Percentiles rank a stretch among this genome's conserved stretches.
Evolutionary conservation across 2,888 invertebrate genomes (phyloP).

Genomic region (Lycocerus yunnanus): DNA sequence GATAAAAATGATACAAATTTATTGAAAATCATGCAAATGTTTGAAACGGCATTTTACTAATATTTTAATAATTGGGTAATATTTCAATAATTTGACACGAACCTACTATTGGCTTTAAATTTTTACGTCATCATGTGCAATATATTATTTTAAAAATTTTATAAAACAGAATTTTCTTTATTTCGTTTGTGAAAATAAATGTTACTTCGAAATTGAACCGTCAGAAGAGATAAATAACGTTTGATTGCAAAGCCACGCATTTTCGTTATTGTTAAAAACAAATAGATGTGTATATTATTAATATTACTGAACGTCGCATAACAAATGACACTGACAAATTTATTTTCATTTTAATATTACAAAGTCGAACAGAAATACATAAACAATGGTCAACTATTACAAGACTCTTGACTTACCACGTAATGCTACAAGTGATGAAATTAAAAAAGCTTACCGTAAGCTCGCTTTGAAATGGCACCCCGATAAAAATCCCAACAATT

Average conservation of each 20-base stretch:
- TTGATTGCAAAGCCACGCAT: background rate
- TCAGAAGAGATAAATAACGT: background rate
- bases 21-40: too few relatives aligned
- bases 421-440: background rate
- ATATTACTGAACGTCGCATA: background rate
- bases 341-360: background rate
- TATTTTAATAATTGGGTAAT: too few relatives aligned
- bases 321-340: background rate
- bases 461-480: slow-evolving; percentile 99
- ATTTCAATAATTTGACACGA: too few relatives aligned
- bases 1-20: too few relatives aligned
- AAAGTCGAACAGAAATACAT: background rate
- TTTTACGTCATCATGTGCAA: background rate
- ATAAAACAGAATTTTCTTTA: background rate
- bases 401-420: background rate
- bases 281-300: background rate
- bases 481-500: slow-evolving; percentile 96
- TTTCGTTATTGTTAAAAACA: background rate
- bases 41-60: too few relatives aligned
- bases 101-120: background rate
- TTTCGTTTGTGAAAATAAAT: background rate
- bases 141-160: background rate
- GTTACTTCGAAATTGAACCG: background rate
- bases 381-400: slow-evolving; percentile 14
- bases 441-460: slow-evolving; percentile 72